These are phyloP conservation scores for Gymnogyps californianus DNA, from an alignment of 2,113 vertebrate species.

Conservation along the genomic window DNA sequence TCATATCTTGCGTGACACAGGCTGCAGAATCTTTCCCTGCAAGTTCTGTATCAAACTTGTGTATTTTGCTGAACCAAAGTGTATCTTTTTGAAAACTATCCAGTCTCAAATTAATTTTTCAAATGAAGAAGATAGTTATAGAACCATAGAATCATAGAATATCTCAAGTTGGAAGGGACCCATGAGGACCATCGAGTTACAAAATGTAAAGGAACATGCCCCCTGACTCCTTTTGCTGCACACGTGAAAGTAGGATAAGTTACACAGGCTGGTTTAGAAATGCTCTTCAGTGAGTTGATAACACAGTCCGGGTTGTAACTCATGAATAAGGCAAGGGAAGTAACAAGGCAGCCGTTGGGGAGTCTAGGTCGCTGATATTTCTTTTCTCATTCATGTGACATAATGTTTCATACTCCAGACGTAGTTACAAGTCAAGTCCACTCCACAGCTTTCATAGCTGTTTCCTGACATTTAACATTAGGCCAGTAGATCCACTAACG, in stretches of 20 bases:
- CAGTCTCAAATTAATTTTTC: background rate
- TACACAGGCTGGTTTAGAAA: background rate
- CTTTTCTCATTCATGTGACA: constrained; percentile 17
- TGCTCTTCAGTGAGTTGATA: background rate
- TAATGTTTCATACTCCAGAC: background rate
- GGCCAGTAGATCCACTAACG: background rate
- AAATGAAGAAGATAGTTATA: background rate
- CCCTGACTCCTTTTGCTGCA: background rate
- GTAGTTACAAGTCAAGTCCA: background rate
- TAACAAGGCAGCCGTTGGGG: background rate
- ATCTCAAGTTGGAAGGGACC: background rate
- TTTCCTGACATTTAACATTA: background rate
- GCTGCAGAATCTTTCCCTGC: background rate
- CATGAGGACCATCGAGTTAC: background rate
- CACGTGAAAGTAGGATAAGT: background rate
- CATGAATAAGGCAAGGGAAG: background rate
- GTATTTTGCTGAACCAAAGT: background rate
- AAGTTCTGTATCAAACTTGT: background rate
- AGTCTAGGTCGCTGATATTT: background rate
- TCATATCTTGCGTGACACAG: background rate
- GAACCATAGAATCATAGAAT: background rate
- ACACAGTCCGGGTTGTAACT: background rate
- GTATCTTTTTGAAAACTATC: background rate
- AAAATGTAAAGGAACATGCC: background rate
- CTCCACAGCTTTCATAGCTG: background rate